Percentiles rank a stretch among this genome's conserved stretches.
Conservation (phyloP, 2,797 vertebrate species). For the Numenius phaeopus region DNA sequence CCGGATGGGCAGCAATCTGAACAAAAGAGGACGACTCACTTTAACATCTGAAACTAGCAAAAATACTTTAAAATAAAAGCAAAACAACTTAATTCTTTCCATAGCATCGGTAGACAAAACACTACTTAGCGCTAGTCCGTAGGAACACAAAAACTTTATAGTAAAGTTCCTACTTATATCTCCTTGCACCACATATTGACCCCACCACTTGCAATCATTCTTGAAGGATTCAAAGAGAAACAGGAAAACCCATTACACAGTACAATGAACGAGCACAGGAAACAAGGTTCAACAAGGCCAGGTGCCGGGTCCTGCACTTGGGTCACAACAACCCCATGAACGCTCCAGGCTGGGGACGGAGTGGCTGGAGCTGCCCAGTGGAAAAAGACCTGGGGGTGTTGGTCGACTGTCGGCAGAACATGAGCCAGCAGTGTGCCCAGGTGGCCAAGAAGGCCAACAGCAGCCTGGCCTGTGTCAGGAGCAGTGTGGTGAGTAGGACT, state of each 20-base stretch:
- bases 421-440: too few species aligned
- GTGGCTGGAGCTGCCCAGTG: too few species aligned
- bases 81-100: neutral
- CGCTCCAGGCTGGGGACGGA: too few species aligned
- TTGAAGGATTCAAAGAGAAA: neutral
- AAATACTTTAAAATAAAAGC: neutral
- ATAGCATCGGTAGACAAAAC: neutral
- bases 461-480: too few species aligned
- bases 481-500: too few species aligned
- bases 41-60: neutral
- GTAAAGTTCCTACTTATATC: neutral
- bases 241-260: neutral
- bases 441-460: too few species aligned
- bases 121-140: too few species aligned
- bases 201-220: neutral
- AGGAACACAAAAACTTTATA: neutral
- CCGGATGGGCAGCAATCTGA: neutral
- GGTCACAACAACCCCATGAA: too few species aligned
- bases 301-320: too few species aligned
- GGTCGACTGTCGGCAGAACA: too few species aligned
- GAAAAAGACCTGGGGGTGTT: too few species aligned
- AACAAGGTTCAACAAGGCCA: too few species aligned
- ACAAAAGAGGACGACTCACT: rapidly evolving
- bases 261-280: rapidly evolving
- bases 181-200: neutral